Evolutionary conservation across 2,888 invertebrate species (phyloP), one percentile per base, ranked within the genome.

Genomic region (Mycalesis mineus): DNA sequence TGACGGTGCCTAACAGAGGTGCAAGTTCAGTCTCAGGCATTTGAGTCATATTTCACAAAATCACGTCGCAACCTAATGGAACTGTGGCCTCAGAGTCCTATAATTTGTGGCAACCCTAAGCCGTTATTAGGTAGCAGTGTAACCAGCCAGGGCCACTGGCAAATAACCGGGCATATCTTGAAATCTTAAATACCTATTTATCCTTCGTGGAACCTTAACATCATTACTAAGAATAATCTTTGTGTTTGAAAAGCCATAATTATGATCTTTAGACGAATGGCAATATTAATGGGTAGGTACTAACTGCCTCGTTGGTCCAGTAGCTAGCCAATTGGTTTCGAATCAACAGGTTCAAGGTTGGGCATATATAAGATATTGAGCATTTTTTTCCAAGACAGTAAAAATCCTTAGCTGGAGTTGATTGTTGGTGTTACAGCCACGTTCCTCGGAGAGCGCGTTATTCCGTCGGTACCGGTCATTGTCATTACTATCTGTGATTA

Each of bases 161-260:
- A 55, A 56, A 60, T 57, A 47, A 54, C 48, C 48, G 57, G 45
- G 37, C 60, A 42, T 58, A 58, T 49, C 63, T 59, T 45, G 28
- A 55, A 57, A 64, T 62, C 62, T 64, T 57, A 64, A 61, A 63
- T 63, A 61, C 58, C 57, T 48, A 57, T 57, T 50, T 60, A 59
- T 56, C 53, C 54, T 63, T 60, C 52, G 28, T 41, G 49, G 49
- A 55, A 54, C 58, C 44, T 56, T 56, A 51, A 51, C 56, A 51
- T 56, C 50, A 56, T 56, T 56, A 39, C 40, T 8, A 37, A 36
- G 28, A 56, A 42, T 29, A 41, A 49, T 52, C 11, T 42, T 42
- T 33, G 13, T 49, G 42, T 33, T 52, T 22, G 40, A 41, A 52
- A 52, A 41, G 15, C 31, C 33, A 52, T 42, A 42, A 47, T 47